Evolutionary conservation across 2,797 vertebrate species (phyloP).

Genomic region (Gadopsis bispinosus): DNA sequence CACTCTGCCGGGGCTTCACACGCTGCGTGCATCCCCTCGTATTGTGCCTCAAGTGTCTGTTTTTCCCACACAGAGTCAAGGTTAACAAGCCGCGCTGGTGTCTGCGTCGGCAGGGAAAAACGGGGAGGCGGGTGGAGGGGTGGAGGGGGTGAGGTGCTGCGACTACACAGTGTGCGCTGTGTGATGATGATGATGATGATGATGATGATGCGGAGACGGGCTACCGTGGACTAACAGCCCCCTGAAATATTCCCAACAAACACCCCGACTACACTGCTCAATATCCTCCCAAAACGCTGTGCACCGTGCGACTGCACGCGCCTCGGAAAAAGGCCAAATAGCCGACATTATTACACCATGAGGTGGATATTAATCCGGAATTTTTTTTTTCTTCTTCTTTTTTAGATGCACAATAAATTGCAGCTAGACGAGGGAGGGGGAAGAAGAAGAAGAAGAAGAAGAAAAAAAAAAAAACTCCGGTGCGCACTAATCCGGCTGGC

Average conservation of each 20-base stretch:
- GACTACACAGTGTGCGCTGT: constrained; percentile 62
- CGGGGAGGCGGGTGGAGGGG: constrained; percentile 54
- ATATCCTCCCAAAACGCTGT: constrained; percentile 16
- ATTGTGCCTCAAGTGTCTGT: constrained; percentile 79
- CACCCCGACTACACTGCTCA: constrained; percentile 44
- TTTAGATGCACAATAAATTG: constrained; percentile 69
- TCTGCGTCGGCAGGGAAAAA: constrained; percentile 77
- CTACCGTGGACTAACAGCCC: constrained; percentile 60
- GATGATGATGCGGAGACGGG: constrained; percentile 67
- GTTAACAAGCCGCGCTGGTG: constrained; percentile 83
- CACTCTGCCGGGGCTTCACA: constrained; percentile 23
- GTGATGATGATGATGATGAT: constrained; percentile 76
- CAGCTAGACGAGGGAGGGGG: constrained; percentile 53
- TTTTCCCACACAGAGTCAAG: constrained; percentile 81
- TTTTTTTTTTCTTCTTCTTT: constrained; percentile 6
- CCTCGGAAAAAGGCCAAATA: constrained; percentile 22
- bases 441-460: no score
- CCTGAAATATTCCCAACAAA: constrained; percentile 56
- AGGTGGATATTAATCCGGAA: constrained; percentile 36
- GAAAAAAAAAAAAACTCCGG: constrained; percentile 65
- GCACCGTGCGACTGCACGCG: constrained; percentile 39
- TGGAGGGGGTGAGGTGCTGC: constrained; percentile 68
- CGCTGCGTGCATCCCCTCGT: constrained; percentile 30
- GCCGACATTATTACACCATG: constrained; percentile 3
- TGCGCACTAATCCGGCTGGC: constrained; percentile 76